These are phyloP conservation scores for Monomorium pharaonis DNA, from an alignment of 1,140 invertebrate genomes.

Conservation along the genomic window DNA sequence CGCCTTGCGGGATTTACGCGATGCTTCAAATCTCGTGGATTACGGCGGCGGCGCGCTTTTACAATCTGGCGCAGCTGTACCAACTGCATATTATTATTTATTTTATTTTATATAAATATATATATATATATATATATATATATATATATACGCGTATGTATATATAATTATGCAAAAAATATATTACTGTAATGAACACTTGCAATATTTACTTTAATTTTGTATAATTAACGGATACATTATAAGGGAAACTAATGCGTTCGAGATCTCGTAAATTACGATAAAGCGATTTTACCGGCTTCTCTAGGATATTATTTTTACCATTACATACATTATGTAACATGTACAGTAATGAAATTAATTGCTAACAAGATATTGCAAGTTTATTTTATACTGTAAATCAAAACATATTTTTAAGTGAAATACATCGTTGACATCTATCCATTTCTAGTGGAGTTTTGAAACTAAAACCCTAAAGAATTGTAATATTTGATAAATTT, in stretches of 20 bases:
- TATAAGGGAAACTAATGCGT: background rate
- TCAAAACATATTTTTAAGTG: no score
- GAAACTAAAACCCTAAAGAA: no score
- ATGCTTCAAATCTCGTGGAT: slow-evolving; percentile 46
- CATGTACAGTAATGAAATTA: no score
- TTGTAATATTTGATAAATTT: no score
- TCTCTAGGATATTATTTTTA: background rate
- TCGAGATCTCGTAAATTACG: background rate
- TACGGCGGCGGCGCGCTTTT: background rate
- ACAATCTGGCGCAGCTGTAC: background rate
- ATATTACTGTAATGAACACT: no score
- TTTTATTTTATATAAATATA: background rate
- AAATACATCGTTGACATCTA: no score
- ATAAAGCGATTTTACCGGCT: background rate
- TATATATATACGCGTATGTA: no score
- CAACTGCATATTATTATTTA: background rate
- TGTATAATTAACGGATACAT: background rate
- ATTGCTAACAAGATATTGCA: no score
- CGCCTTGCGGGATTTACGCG: slow-evolving; percentile 48
- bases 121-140: background rate
- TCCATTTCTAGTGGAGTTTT: no score
- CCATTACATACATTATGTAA: background rate
- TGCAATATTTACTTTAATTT: background rate
- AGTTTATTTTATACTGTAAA: no score
- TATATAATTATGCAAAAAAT: no score